Base-by-base conservation (phyloP, 2,888 invertebrate species). In the Ecdyonurus torrentis region DNA sequence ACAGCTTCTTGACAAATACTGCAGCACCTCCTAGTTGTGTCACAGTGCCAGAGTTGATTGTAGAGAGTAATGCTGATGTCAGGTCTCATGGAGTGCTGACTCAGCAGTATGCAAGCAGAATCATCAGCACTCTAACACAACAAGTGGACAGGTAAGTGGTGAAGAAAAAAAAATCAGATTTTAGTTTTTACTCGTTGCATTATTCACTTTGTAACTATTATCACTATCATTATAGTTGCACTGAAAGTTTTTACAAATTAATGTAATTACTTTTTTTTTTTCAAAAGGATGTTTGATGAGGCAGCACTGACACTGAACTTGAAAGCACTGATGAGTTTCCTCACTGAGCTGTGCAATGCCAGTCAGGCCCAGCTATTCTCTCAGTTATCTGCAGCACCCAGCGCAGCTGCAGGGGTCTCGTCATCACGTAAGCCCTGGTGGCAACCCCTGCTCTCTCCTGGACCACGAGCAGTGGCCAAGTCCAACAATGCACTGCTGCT, bases 301-400 rank as follows among this genome's bases (percentile, higher is more conserved):
- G 89, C 94, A 1, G 91, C 94, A 0, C 82, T 90, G 63, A 87
- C 92, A 66, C 78, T 96, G 59, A 93, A 93, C 68, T 77, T 96
- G 61, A 86, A 87, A 7, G 87, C 95, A 0, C 77, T 97, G 50
- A 84, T 87, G 62, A 86, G 86, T 63, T 95, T 96, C 69, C 76
- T 95, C 61, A 82, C 83, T 24, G 86, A 89, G 64, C 78, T 97
- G 0, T 91, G 94, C 67, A 81, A 83, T 58, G 89, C 91, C n/a
- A 93, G 93, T 59, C 87, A 91, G 69, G 82, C 84, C 64, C 87
- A 95, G 76, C 82, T 89, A 15, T 75, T 75, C 66, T 72, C 73
- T 55, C 70, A 80, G 73, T 15, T 37, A 15, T 37, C 37, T 37
- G n/a, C 55, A 5, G 55, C 55, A 20, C 19, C 22, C 22, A 20